Conservation (phyloP, 1,140 invertebrate species). For the Acromyrmex echinatior region DNA sequence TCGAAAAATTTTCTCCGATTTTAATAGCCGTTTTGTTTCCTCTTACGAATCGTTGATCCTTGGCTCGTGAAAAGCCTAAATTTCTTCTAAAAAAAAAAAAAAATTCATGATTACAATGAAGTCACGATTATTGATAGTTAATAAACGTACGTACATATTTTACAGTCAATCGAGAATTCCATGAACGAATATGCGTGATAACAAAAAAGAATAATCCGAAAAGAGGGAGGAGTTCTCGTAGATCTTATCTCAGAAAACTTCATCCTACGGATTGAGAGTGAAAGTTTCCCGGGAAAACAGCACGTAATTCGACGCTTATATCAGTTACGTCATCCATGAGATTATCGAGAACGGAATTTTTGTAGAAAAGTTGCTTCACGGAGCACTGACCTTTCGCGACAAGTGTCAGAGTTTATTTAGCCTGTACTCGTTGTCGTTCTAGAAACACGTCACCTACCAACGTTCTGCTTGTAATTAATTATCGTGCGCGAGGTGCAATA, state of each 20-base stretch:
- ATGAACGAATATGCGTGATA: not conserved
- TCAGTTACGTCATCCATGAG: slow-evolving; percentile 12
- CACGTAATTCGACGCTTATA: slow-evolving; percentile 2
- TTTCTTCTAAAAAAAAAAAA: not conserved
- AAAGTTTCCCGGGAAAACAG: not conserved
- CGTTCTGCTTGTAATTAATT: slow-evolving; percentile 69
- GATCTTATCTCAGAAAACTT: not conserved
- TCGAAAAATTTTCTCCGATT: not conserved
- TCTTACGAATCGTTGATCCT: not conserved
- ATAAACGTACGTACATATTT: not conserved
- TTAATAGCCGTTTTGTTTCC: not conserved
- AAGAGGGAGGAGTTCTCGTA: not conserved
- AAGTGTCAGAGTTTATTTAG: slow-evolving; percentile 59
- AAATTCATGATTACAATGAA: not conserved
- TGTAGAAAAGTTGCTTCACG: not conserved
- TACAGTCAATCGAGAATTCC: slow-evolving; percentile 3
- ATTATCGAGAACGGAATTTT: slow-evolving; percentile 27
- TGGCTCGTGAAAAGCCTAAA: not conserved
- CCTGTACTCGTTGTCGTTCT: not conserved
- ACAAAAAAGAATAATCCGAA: not conserved
- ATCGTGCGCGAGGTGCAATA: slow-evolving; percentile 45
- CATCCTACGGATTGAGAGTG: not conserved
- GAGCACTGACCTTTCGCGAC: slow-evolving; percentile 10
- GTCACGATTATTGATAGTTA: not conserved
- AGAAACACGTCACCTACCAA: slow-evolving; percentile 21